Percentiles rank a stretch among this genome's conserved stretches.
Evolutionary conservation across 1,140 invertebrate species (phyloP).

Genomic region (Thaumetopoea pityocampa): DNA sequence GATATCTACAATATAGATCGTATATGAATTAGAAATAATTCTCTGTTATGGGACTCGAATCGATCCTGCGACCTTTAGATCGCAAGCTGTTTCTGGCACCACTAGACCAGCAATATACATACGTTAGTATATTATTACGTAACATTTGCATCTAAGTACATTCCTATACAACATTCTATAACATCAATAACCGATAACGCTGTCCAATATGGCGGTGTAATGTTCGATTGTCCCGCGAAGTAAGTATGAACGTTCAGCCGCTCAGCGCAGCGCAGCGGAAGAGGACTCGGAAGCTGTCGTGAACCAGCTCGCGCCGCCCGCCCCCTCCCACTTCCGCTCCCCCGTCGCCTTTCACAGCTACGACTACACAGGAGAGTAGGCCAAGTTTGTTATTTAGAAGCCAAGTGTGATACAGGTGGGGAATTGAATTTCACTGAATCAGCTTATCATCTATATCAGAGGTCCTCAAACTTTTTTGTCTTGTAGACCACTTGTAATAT

Average conservation of each 20-base stretch:
- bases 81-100: no score
- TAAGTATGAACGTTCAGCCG: constrained; percentile 9
- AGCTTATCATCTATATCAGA: no score
- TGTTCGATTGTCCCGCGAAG: constrained; percentile 1
- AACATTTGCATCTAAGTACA: no score
- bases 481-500: no score
- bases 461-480: no score
- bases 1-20: no score
- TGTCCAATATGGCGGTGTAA: constrained; percentile 1
- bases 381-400: constrained; percentile 7
- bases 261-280: constrained; percentile 13
- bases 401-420: neutral
- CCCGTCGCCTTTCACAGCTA: constrained; percentile 7
- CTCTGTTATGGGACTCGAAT: no score
- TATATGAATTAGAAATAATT: no score
- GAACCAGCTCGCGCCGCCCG: constrained; percentile 1
- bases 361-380: neutral
- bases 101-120: no score
- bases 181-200: constrained; percentile 2
- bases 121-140: no score
- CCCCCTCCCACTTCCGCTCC: constrained; percentile 1
- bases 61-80: no score
- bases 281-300: constrained; percentile 13
- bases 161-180: neutral
- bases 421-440: no score